Evolutionary conservation across 2,888 invertebrate genomes (phyloP), one percentile per base, ranked within the genome.

Genomic region (Apamea sordens): DNA sequence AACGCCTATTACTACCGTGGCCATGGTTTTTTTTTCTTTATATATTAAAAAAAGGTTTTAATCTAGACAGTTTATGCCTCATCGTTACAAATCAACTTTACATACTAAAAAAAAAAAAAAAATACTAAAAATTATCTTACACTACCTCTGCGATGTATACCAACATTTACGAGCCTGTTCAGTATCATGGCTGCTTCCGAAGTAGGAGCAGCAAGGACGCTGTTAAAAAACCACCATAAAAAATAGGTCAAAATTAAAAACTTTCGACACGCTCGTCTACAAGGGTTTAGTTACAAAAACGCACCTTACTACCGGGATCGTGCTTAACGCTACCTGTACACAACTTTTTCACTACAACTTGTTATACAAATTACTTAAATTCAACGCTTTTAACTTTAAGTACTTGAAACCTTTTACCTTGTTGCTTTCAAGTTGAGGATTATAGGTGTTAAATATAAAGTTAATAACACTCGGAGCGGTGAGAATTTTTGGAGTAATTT

Each of bases 341-440:
- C 56, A 79, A 73, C 73, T 80, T 85, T 77, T 84, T 73, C 74
- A 79, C 72, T 75, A 64, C 53, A 80, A 65, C 80, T 77, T 85
- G 77, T 77, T 87, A 28, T 15, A 80, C 88, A 85, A 87, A 85
- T 87, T 75, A 87, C 88, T 74, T 83, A 59, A 74, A 86, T 59
- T 64, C 70, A 73, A 61, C 73, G 50, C 70, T 78, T 75, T 73
- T 32, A 79, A 79, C 70, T 87, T 76, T 73, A 63, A 87, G 73
- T 59, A 71, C 80, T 73, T 76, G 44, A 79, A 84, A 84, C 84
- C 77, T 86, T 84, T 79, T 73, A 44, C 73, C 24, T 73, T 84
- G 84, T 77, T 75, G 73, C 73, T 84, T 83, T 87, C 67, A 59
- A 79, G 73, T 84, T 63, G 63, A 24, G 70, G 41, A 74, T 86